Percentiles rank a stretch among this genome's conserved stretches.
Evolutionary conservation across 2,797 vertebrate genomes (phyloP).

Genomic region (Pristis pectinata): DNA sequence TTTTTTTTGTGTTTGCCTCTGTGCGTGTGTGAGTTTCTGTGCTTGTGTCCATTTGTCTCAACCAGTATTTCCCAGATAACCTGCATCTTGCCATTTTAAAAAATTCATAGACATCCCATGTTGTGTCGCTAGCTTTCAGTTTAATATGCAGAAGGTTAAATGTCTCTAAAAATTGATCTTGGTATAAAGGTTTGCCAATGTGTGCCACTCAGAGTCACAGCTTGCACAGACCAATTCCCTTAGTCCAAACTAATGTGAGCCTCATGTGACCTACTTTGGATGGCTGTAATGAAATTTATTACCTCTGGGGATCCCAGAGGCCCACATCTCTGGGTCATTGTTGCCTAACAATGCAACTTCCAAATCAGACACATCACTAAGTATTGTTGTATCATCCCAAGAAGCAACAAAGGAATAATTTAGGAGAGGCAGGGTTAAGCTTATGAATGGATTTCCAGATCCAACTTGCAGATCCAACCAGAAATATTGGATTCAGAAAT

Average conservation of each 20-base stretch:
- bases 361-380: neutral
- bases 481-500: neutral
- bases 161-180: neutral
- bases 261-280: neutral
- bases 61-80: neutral
- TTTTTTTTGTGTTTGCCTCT: conserved; percentile 17
- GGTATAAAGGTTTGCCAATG: neutral
- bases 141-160: neutral
- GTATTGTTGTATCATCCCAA: neutral
- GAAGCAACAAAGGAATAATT: neutral
- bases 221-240: neutral
- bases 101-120: too few species aligned
- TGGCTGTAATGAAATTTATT: neutral
- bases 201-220: neutral
- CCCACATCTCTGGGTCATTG: neutral
- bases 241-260: neutral
- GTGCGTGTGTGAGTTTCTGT: neutral
- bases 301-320: neutral
- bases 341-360: neutral
- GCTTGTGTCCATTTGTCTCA: neutral
- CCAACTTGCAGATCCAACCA: too few species aligned
- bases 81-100: neutral
- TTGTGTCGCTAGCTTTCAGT: neutral
- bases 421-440: neutral
- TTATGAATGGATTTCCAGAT: neutral